Percentiles rank a stretch among this genome's conserved stretches.
These are phyloP conservation scores for Melanotaenia parkinsoni DNA, from an alignment of 2,797 vertebrate genomes.

Conservation along the genomic window DNA sequence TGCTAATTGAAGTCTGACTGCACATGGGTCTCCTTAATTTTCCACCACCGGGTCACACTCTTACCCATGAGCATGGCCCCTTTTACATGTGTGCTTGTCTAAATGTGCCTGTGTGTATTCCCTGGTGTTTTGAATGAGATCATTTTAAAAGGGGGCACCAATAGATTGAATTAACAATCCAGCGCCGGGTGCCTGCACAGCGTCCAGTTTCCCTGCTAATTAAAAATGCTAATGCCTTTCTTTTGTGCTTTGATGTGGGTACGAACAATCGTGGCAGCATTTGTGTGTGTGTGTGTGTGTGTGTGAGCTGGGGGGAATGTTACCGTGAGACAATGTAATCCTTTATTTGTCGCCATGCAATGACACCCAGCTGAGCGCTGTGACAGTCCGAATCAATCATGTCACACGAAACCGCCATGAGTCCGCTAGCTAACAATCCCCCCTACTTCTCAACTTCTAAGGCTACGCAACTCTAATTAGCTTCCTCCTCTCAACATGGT, in stretches of 20 bases:
- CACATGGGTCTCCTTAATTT: conserved; percentile 77
- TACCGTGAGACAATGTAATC: conserved; percentile 89
- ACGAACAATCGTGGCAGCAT: conserved; percentile 86
- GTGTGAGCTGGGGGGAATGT: conserved; percentile 36
- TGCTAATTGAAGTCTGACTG: conserved; percentile 74
- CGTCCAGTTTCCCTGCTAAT: conserved; percentile 85
- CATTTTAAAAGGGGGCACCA: conserved; percentile 46
- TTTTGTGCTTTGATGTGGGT: conserved; percentile 91
- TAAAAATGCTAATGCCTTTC: conserved; percentile 91
- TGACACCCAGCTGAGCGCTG: conserved; percentile 91
- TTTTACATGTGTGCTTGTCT: conserved; percentile 45
- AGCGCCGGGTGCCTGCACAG: conserved; percentile 61
- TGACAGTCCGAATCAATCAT: conserved; percentile 96
- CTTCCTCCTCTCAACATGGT: conserved; percentile 75
- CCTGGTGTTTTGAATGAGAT: conserved; percentile 46
- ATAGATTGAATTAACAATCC: conserved; percentile 76
- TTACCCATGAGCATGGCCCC: conserved; percentile 51
- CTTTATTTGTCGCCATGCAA: conserved; percentile 90
- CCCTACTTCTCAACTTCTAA: conserved; percentile 73
- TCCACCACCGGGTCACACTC: conserved; percentile 61
- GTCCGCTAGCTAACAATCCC: conserved; percentile 79
- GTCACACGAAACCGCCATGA: conserved; percentile 80
- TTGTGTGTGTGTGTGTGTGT: conserved; percentile 60
- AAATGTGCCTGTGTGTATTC: conserved; percentile 33
- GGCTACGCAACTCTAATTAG: conserved; percentile 90